These are phyloP conservation scores for Steatocranus sp. DNA, from an alignment of 2,797 vertebrate species.

Conservation along the genomic window DNA sequence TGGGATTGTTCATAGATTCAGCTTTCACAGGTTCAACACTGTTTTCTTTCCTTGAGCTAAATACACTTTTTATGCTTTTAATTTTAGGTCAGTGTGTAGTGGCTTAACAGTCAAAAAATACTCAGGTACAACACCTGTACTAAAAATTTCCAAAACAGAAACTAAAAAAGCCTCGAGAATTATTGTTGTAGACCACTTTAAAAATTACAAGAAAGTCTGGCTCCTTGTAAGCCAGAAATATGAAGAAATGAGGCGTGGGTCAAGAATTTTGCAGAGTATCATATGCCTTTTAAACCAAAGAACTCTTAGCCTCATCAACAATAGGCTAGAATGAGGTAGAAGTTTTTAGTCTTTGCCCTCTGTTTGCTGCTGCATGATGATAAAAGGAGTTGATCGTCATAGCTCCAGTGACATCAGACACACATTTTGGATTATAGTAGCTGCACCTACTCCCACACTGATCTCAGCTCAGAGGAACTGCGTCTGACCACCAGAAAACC, in stretches of 20 bases:
- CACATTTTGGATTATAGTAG: constrained; percentile 22
- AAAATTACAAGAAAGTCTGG: background rate
- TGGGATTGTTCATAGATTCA: background rate
- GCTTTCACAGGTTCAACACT: background rate
- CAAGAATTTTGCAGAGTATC: background rate
- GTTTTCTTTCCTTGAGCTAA: background rate
- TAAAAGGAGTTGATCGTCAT: constrained; percentile 28
- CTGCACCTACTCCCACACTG: constrained; percentile 37
- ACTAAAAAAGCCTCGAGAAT: background rate
- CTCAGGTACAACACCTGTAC: background rate
- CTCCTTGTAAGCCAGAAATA: background rate
- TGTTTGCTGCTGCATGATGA: background rate
- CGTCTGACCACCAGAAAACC: background rate
- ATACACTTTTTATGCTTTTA: background rate
- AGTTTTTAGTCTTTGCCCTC: background rate
- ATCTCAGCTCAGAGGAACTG: constrained; percentile 2
- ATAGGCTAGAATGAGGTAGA: background rate
- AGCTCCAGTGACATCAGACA: constrained; percentile 33
- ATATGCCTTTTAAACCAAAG: background rate
- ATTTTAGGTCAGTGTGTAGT: background rate
- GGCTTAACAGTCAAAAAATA: background rate
- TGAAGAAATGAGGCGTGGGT: background rate
- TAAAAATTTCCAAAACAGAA: background rate
- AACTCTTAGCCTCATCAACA: background rate
- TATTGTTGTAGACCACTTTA: no score